Conservation (phyloP, 2,888 invertebrate genomes). For the Julus scanicus region DNA sequence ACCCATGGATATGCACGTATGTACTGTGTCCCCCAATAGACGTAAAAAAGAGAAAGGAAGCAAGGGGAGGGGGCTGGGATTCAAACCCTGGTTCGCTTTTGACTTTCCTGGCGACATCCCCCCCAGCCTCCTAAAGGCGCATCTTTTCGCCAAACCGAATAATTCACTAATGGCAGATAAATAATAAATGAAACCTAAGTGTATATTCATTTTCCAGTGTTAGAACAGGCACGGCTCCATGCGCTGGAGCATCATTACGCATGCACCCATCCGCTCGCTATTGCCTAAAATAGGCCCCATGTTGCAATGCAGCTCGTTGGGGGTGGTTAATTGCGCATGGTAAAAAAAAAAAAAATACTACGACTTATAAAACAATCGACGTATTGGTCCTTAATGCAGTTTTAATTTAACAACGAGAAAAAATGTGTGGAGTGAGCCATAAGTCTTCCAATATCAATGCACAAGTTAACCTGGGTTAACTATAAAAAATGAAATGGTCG, state of each 20-base stretch:
- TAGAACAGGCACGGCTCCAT: constrained; percentile 1
- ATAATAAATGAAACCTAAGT: constrained; percentile 57
- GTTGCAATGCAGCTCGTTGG: constrained; percentile 8
- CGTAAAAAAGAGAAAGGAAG: constrained; percentile 34
- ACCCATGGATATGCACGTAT: not conserved
- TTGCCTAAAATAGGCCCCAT: constrained; percentile 33
- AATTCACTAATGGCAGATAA: constrained; percentile 56
- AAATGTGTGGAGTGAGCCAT: not conserved
- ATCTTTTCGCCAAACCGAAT: constrained; percentile 11
- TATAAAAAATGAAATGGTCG: no score
- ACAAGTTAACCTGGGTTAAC: no score
- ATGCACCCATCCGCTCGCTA: constrained; percentile 26
- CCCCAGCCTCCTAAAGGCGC: constrained; percentile 37
- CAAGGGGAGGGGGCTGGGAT: not conserved
- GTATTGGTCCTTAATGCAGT: not conserved
- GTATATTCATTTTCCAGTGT: constrained; percentile 57
- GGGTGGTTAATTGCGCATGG: constrained; percentile 25
- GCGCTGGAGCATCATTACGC: not conserved
- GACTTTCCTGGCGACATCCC: constrained; percentile 36
- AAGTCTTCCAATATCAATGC: not conserved
- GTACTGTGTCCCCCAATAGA: constrained; percentile 4
- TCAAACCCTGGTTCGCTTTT: constrained; percentile 8
- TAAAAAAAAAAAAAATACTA: not conserved
- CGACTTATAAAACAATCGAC: not conserved
- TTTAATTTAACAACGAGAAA: constrained; percentile 1